These are phyloP conservation scores for Cylloceria caligata DNA, from an alignment of 2,888 invertebrate genomes.

Conservation along the genomic window DNA sequence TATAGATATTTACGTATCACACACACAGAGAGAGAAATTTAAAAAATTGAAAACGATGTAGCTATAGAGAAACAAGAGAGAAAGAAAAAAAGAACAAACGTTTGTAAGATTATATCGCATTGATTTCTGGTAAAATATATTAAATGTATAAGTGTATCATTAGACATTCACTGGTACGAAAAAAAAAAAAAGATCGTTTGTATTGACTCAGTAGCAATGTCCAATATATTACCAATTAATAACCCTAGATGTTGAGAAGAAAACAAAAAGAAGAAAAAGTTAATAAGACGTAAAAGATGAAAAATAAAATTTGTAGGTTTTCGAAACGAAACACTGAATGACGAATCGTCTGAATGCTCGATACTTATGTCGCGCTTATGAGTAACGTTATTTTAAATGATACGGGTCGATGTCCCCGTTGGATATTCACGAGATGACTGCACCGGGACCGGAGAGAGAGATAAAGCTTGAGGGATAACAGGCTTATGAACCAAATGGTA, in stretches of 20 bases:
- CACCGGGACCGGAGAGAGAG: conserved; percentile 16
- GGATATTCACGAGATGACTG: conserved; percentile 38
- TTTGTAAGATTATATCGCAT: conserved; percentile 79
- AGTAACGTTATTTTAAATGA: conserved; percentile 33
- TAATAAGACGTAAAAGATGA: not conserved
- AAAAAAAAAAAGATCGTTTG: conserved; percentile 46
- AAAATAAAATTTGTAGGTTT: not conserved
- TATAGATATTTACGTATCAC: conserved; percentile 66
- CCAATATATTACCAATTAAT: conserved; percentile 49
- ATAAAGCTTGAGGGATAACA: conserved; percentile 14
- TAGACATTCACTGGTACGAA: conserved; percentile 63
- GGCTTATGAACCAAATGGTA: conserved; percentile 4
- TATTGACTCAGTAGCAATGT: not conserved
- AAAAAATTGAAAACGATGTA: conserved; percentile 55
- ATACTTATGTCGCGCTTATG: not conserved
- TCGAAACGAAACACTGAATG: not conserved
- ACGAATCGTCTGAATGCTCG: not conserved
- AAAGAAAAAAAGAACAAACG: conserved; percentile 38
- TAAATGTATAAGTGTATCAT: conserved; percentile 76
- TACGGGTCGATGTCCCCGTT: conserved; percentile 40
- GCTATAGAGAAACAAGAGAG: conserved; percentile 54
- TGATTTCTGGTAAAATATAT: conserved; percentile 76
- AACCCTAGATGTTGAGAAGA: not conserved
- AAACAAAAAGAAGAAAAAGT: not conserved
- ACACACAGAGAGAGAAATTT: conserved; percentile 62